These are phyloP conservation scores for Campoplex capitator DNA, from an alignment of 2,888 invertebrate genomes.

Conservation along the genomic window DNA sequence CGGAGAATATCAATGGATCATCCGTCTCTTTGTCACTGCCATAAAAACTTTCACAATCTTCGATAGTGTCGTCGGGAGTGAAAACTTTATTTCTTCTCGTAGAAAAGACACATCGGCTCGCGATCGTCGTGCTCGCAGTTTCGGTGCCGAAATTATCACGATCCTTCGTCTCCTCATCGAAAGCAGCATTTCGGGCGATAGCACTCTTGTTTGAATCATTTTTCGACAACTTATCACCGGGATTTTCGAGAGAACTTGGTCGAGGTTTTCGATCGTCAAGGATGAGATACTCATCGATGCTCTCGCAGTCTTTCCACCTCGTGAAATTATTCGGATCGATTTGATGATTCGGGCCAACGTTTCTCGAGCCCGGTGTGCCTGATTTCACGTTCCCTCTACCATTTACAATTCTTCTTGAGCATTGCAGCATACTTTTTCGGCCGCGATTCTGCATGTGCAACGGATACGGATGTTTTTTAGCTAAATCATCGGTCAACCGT, in stretches of 20 bases:
- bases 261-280: slow-evolving; percentile 82
- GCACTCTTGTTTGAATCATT: slow-evolving; percentile 56
- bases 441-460: slow-evolving; percentile 30
- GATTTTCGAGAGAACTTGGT: slow-evolving; percentile 71
- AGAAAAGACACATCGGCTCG: slow-evolving; percentile 58
- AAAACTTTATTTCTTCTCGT: slow-evolving; percentile 69
- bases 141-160: slow-evolving; percentile 60
- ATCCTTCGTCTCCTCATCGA: not conserved
- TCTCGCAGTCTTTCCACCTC: slow-evolving; percentile 79
- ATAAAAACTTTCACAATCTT: slow-evolving; percentile 87
- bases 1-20: slow-evolving; percentile 87
- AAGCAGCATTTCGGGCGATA: slow-evolving; percentile 48
- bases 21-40: slow-evolving; percentile 88
- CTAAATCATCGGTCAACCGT: slow-evolving; percentile 72
- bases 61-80: slow-evolving; percentile 76
- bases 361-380: slow-evolving; percentile 73
- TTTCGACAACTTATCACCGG: not conserved
- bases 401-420: slow-evolving; percentile 34
- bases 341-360: slow-evolving; percentile 76
- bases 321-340: slow-evolving; percentile 75
- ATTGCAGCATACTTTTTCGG: slow-evolving; percentile 18
- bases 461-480: slow-evolving; percentile 5
- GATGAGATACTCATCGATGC: slow-evolving; percentile 81
- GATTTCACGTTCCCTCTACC: slow-evolving; percentile 10
- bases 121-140: slow-evolving; percentile 71